Conservation (phyloP, 2,888 invertebrate species). For the Gymnoscelis rufifasciata region DNA sequence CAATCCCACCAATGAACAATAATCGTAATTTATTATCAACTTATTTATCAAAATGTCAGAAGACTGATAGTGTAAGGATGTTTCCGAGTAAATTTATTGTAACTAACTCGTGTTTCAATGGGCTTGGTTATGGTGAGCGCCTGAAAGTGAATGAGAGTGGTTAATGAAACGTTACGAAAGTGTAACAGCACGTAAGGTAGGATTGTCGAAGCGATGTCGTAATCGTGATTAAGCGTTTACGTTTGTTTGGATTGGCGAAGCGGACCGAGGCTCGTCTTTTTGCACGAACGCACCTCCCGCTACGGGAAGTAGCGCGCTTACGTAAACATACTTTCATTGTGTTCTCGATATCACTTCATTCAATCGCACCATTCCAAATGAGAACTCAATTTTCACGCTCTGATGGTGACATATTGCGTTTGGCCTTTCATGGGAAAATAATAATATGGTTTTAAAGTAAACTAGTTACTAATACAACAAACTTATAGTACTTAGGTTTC, state of each 20-base stretch:
- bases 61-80: constrained; percentile 64
- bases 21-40: constrained; percentile 50
- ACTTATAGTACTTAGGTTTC: no score
- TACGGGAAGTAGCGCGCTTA: constrained; percentile 41
- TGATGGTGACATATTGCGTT: constrained; percentile 27
- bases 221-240: constrained; percentile 26
- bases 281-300: constrained; percentile 35
- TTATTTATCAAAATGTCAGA: constrained; percentile 43
- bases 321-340: constrained; percentile 61
- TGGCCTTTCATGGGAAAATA: neutral
- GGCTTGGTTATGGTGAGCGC: constrained; percentile 3
- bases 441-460: no score
- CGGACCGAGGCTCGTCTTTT: constrained; percentile 32
- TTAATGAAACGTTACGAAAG: constrained; percentile 24
- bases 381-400: constrained; percentile 41
- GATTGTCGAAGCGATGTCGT: constrained; percentile 26
- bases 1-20: constrained; percentile 47
- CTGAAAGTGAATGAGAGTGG: constrained; percentile 11
- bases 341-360: constrained; percentile 50
- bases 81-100: constrained; percentile 44
- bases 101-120: constrained; percentile 30
- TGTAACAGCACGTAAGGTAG: constrained; percentile 30
- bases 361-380: constrained; percentile 33
- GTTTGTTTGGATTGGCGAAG: constrained; percentile 22
- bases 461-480: no score